Evolutionary conservation across 2,797 vertebrate genomes (phyloP), one percentile per base, ranked within the genome.

Genomic region (Sebastes nivosus): DNA sequence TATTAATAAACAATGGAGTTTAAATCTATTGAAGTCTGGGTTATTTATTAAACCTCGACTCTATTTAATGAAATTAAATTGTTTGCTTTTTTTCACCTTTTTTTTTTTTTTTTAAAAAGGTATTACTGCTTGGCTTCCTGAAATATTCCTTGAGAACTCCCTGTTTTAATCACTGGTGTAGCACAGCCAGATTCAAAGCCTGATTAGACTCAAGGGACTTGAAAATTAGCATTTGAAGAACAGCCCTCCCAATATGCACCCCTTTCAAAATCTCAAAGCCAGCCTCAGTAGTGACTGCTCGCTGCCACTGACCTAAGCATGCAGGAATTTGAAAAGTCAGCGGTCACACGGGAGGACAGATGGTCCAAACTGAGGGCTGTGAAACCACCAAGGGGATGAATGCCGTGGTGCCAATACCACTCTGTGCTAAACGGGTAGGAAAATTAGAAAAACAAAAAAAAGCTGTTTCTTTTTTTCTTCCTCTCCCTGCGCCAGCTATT

Each of bases 201-300:
- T 80, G 67, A 83, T n/a, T 80, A 32, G 77, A 63, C 61, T 72
- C 36, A 10, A 58, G 58, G 46, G 75, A 82, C 22, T 64, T 58
- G 3, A 67, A 77, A 82, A 82, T 73, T 4, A 18, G 59, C 58
- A 55, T 84, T 83, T 86, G 58, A 86, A 75, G 54, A 81, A 64
- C 68, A 80, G 59, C 20, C 16, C 52, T 71, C 13, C 13, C 46
- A 70, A 50, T 27, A 36, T 69, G 52, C 29, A 27, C 54, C 42
- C 30, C 20, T 60, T 74, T 12, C 42, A 65, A 72, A 64, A 55
- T 52, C 18, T 52, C 50, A n/a, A 52, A 52, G 8, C 50, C 50
- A n/a, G 2, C 50, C 50, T 0, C 50, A 52, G 50, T 52, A 52
- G 50, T 52, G 20, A 52, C 50, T 52, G 0, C 8, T n/a, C 0